Evolutionary conservation across 2,113 vertebrate genomes (phyloP), one percentile per base, ranked within the genome.

Genomic region (Oreochromis niloticus): DNA sequence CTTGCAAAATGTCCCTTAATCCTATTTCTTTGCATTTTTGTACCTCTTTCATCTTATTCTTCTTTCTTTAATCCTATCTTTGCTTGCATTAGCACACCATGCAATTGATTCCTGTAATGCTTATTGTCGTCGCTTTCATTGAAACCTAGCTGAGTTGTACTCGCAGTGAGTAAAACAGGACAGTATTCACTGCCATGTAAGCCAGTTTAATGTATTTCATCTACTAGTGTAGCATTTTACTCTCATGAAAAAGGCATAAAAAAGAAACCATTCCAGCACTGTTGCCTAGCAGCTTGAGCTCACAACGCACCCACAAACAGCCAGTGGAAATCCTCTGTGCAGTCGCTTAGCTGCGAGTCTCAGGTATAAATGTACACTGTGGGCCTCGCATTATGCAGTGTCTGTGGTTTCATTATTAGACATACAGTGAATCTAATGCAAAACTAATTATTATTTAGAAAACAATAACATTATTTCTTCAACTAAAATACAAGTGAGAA

Each of bases 281-380:
- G 30, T 85, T 66, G 27, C 89, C 79, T 80, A 82, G 78, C 83
- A 86, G 90, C 83, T 81, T 56, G 61, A 14, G 41, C 80, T 87
- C 80, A 43, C 73, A 8, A 11, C 24, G 54, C 63, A 48, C 82
- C 84, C 61, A 56, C 19, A 63, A 84, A 75, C 54, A 84, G 63
- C 85, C 81, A 48, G n/a, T 1, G 16, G 52, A 79, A 85, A 82
- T 82, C 59, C 68, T 89, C 85, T 34, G 52, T 81, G 56, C 86
- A 79, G 56, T 56, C 82, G 46, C 75, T 81, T 71, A 50, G 84
- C 84, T 87, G 46, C 59, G 48, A 86, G 85, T 83, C 80, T 79
- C 78, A 81, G 57, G 83, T 85, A 81, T 39, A 46, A 80, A 86
- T 85, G 78, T 71, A 75, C 59, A 84, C 63, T 39, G 61, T 73